Conservation (phyloP, 2,113 vertebrate genomes). For the Carollia perspicillata region DNA sequence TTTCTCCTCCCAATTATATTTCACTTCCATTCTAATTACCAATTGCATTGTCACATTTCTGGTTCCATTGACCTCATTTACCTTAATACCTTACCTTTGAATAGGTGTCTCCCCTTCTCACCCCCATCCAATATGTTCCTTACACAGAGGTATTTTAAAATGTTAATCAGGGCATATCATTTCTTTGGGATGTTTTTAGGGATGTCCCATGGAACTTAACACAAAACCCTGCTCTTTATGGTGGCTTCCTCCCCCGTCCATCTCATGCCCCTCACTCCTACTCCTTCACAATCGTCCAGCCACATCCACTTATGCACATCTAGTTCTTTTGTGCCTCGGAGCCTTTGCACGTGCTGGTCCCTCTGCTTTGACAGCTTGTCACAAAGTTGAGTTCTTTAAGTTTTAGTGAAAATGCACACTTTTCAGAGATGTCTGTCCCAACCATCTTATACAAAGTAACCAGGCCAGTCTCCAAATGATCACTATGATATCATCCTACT, state of each 20-base stretch:
- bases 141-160: background rate
- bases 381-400: background rate
- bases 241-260: fast-evolving
- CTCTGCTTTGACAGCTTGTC: background rate
- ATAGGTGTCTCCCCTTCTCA: background rate
- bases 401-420: background rate
- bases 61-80: background rate
- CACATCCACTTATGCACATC: background rate
- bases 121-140: background rate
- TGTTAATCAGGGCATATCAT: background rate
- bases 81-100: background rate
- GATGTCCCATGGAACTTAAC: background rate
- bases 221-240: background rate
- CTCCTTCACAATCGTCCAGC: background rate
- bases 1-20: background rate
- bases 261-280: too few species aligned
- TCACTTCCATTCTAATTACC: background rate
- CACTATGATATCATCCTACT: background rate
- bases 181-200: background rate
- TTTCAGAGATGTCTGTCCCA: background rate
- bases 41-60: background rate
- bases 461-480: background rate
- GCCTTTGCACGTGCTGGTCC: background rate
- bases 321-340: background rate
- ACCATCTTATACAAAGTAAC: background rate